phyloP scores from a whole-genome alignment of 2,888 invertebrate species.

The Spisula solida region DNA sequence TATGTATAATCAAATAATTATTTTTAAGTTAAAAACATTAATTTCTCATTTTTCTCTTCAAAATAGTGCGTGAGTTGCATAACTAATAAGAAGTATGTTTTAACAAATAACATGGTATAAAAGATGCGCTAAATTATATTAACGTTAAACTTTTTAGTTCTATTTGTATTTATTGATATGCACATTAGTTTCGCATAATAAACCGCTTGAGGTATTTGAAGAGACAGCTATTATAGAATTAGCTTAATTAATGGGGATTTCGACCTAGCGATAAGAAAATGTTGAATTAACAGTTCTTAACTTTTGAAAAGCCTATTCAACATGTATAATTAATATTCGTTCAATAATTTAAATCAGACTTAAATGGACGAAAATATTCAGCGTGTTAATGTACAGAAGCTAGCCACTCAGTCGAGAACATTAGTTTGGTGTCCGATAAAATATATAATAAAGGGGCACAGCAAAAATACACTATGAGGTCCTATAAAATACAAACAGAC shows the following conservation, averaged over 20 bases:
- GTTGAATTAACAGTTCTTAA: neutral
- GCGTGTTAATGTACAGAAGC: neutral
- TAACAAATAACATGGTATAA: neutral
- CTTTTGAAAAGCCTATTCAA: neutral
- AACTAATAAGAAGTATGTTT: neutral
- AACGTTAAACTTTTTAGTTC: neutral
- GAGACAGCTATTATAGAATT: neutral
- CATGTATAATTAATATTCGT: neutral
- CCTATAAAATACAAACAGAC: too few relatives aligned
- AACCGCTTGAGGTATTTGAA: neutral
- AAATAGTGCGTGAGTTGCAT: neutral
- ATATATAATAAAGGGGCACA: neutral
- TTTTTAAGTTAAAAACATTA: neutral
- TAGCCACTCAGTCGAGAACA: neutral
- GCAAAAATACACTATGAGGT: too few relatives aligned
- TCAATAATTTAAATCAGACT: neutral
- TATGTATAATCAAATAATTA: neutral
- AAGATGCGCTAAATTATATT: neutral
- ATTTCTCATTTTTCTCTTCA: neutral
- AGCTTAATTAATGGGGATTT: conserved; percentile 2
- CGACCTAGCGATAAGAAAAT: neutral
- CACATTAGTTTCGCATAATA: neutral
- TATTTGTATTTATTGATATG: neutral
- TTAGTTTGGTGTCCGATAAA: neutral
- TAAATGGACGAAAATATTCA: conserved; percentile 5